These are phyloP conservation scores for Pristionchus pacificus DNA, from an alignment of 1,140 invertebrate genomes.

Conservation along the genomic window DNA sequence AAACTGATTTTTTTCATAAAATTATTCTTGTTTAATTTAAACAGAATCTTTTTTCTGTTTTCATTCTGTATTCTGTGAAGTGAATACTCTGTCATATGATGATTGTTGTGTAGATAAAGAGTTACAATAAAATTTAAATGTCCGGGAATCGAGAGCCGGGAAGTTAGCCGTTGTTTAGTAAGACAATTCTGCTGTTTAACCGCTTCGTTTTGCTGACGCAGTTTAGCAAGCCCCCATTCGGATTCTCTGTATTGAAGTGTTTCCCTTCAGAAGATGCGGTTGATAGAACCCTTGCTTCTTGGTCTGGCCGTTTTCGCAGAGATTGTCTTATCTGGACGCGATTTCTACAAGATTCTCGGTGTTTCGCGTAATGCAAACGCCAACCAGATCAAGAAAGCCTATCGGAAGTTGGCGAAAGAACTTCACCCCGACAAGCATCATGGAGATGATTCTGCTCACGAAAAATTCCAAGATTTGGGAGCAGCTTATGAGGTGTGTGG, in stretches of 20 bases:
- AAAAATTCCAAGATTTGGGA: slow-evolving; percentile 91
- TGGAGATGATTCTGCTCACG: slow-evolving; percentile 82
- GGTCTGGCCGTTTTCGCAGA: slow-evolving; percentile 71
- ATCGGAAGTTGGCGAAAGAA: slow-evolving; percentile 70
- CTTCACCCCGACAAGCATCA: slow-evolving; percentile 96
- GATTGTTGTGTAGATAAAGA: too few relatives aligned
- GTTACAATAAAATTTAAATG: too few relatives aligned
- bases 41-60: too few relatives aligned
- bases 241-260: too few relatives aligned
- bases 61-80: too few relatives aligned
- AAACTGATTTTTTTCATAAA: background rate
- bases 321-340: slow-evolving; percentile 62
- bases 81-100: too few relatives aligned
- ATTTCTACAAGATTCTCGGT: slow-evolving; percentile 92
- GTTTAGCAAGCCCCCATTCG: too few relatives aligned
- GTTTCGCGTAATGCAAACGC: slow-evolving; percentile 75
- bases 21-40: background rate
- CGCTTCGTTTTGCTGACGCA: too few relatives aligned
- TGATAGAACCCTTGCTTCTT: slow-evolving; percentile 64
- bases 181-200: too few relatives aligned
- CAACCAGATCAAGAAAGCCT: slow-evolving; percentile 96
- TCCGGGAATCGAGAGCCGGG: too few relatives aligned
- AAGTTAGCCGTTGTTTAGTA: too few relatives aligned
- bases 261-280: background rate
- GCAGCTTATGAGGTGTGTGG: slow-evolving; percentile 80